Base-by-base conservation (phyloP, 2,113 vertebrate species). In the Argyrosomus japonicus region DNA sequence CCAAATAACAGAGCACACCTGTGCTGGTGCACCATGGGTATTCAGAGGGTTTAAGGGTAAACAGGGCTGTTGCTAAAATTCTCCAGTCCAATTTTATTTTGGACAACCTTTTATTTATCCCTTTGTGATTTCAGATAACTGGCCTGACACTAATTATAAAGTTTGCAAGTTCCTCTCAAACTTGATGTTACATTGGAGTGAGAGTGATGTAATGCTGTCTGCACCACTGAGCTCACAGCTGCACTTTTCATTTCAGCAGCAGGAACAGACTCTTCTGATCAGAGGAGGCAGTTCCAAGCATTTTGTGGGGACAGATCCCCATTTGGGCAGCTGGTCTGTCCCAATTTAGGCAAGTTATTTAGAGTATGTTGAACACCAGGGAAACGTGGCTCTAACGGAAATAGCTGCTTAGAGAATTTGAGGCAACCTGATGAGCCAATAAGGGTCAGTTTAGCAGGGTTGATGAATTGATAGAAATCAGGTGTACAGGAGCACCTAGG, bases 101-200 rank as follows among this genome's bases (percentile, higher is more conserved):
- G 62, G 47, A 75, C 48, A 43, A 68, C 7, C 15, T 82, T 36
- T 36, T 36, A n/a, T 8, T 2, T 77, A 61, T 56, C 23, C 57
- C 15, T 56, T 11, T 53, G 36, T 63, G 85, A 85, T 85, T 71
- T 45, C 53, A 67, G 73, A 88, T 61, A 81, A 76, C 48, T 48
- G 56, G 43, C 25, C 45, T 56, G 29, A 87, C 78, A 17, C 25
- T 76, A 76, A 91, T 87, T 81, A 87, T 45, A 43, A 83, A 87
- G 87, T 85, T 71, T 61, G 62, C 58, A 29, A 72, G 69, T 74
- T 77, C 51, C 48, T 61, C 51, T 79, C 68, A 60, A 69, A 85
- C 60, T 79, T 29, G 45, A 19, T 17, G 4, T 0, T 45, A 10
- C 68, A 53, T 6, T 51, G 63, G 78, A 25, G 68, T 27, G 82